Percentiles rank a stretch among this genome's conserved stretches.
These are phyloP conservation scores for Oncorhynchus mykiss DNA, from an alignment of 2,113 vertebrate genomes.

Conservation along the genomic window DNA sequence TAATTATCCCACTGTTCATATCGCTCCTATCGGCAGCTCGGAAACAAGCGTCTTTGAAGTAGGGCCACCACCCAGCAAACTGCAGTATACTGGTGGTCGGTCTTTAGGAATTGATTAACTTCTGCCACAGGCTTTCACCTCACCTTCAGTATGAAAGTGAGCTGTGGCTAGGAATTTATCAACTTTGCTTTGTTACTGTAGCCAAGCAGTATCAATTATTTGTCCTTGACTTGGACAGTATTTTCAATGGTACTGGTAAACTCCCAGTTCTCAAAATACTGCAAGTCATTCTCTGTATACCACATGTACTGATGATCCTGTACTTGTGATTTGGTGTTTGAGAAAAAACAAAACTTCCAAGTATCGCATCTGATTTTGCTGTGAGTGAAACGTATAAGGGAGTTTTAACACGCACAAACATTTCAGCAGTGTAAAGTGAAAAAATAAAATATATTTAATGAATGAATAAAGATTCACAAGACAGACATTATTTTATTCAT, in stretches of 20 bases:
- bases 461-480: conserved; percentile 3
- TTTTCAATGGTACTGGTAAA: background rate
- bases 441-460: background rate
- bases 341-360: background rate
- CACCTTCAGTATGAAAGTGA: no score
- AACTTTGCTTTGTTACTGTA: background rate
- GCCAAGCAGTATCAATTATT: background rate
- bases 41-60: background rate
- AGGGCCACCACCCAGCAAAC: background rate
- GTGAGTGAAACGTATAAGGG: background rate
- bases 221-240: background rate
- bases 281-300: background rate
- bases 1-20: background rate
- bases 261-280: background rate
- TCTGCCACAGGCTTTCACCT: no score
- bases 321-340: background rate
- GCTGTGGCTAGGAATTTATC: background rate
- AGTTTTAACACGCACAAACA: background rate
- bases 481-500: conserved; percentile 3
- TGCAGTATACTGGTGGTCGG: background rate
- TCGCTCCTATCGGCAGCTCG: background rate
- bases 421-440: background rate
- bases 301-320: background rate
- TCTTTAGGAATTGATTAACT: background rate
- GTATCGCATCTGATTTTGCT: background rate